These are phyloP conservation scores for Odontamblyopus rebecca DNA, from an alignment of 2,797 vertebrate species.

Conservation along the genomic window DNA sequence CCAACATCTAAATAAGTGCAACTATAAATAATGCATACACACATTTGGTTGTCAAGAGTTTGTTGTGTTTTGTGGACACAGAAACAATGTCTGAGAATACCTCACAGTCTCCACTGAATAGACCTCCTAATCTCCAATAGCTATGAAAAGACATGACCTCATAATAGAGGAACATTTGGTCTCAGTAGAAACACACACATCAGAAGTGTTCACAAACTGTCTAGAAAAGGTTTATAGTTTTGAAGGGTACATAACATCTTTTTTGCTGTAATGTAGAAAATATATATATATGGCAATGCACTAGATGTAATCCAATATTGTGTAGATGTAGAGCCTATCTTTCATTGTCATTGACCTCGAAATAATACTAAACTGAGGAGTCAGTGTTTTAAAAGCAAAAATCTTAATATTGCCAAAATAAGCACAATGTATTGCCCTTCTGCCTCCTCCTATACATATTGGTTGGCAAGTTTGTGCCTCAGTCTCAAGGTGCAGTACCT, in stretches of 20 bases:
- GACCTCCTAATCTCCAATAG: constrained; percentile 64
- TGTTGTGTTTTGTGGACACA: constrained; percentile 60
- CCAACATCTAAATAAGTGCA: constrained; percentile 6
- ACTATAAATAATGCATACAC: constrained; percentile 46
- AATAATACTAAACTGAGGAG: background rate
- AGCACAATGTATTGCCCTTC: background rate
- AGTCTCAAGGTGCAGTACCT: background rate
- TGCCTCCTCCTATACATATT: background rate
- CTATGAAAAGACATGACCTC: constrained; percentile 78
- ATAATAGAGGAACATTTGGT: constrained; percentile 60
- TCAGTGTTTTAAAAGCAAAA: background rate
- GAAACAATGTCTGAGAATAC: constrained; percentile 62
- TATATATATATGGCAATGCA: background rate
- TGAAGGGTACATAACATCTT: background rate
- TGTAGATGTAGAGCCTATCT: background rate
- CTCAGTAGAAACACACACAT: constrained; percentile 70
- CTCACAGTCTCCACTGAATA: constrained; percentile 61
- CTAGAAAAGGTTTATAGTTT: constrained; percentile 15
- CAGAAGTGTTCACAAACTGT: constrained; percentile 42
- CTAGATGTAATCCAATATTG: background rate
- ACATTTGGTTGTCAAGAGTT: constrained; percentile 50
- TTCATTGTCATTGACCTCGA: background rate
- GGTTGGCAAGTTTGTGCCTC: background rate
- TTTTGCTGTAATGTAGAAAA: background rate
- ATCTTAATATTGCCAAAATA: background rate